Base-by-base conservation (phyloP, 2,888 invertebrate genomes). In the Endotricha flammealis region DNA sequence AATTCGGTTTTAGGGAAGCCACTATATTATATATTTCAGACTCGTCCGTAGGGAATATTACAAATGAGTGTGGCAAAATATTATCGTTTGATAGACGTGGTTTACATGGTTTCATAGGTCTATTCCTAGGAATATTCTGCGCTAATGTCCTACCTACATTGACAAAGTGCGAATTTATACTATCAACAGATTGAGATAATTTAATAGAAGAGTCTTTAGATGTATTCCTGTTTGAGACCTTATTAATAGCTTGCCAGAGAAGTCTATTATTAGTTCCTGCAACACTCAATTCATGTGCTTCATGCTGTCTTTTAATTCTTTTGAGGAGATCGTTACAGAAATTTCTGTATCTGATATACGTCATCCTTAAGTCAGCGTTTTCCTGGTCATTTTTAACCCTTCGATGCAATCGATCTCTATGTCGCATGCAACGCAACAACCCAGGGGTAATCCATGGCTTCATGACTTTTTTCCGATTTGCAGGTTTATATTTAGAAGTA, bases 401-500 rank as follows among this genome's bases (percentile, higher is more conserved):
- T 16, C 9, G 2, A n/a, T 29, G 29, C 9, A 29, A n/a, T 9
- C 3, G 6, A 16, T 29, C 29, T n/a, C 29, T 8, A 6, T 29
- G 13, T 9, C 29, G 13, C 9, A 29, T 8, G 20, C 30, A 17
- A 1, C 11, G 16, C 11, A 30, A 10, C 7, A 30, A 29, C 2
- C 29, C 29, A 4, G 29, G 29, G 3, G 29, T 29, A 9, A 29
- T 29, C 29, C 29, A 29, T n/a, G n/a, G n/a, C n/a, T n/a, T n/a
- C n/a, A n/a, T n/a, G n/a, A n/a, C n/a, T n/a, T n/a, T n/a, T n/a
- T 3, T 3, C 4, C 4, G 28, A 12, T 29, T 29, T 16, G 9
- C 2, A 8, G 14, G 9, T n/a, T 12, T 14, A 29, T 29, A 16
- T 13, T 29, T 9, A 6, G n/a, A 8, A 11, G 30, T 30, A 30